Evolutionary conservation across 1,140 invertebrate genomes (phyloP).

Genomic region (Leguminivora glycinivorella): DNA sequence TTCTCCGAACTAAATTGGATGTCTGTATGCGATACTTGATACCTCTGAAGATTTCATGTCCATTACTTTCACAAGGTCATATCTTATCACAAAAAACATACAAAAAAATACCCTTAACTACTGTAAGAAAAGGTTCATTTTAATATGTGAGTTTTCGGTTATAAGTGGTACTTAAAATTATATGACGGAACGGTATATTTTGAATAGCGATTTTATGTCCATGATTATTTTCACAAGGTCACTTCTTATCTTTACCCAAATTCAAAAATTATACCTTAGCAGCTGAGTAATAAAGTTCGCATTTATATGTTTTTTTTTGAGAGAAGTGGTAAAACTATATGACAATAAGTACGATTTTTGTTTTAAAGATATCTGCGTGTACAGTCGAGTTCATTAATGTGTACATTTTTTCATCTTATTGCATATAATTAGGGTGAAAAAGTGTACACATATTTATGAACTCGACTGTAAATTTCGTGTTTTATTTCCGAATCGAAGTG

Average conservation of each 20-base stretch:
- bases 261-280: neutral
- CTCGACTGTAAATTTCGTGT: slow-evolving; percentile 1
- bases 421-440: too few species aligned
- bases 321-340: neutral
- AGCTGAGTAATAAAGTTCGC: neutral
- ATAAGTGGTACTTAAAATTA: neutral
- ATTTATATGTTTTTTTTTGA: neutral
- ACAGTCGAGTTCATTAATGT: too few species aligned
- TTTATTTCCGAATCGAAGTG: neutral
- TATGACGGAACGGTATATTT: neutral
- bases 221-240: neutral
- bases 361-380: neutral
- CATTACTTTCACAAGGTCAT: slow-evolving; percentile 2
- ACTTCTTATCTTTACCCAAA: neutral
- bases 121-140: neutral
- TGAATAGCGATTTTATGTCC: neutral
- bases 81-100: neutral
- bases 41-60: neutral
- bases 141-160: neutral
- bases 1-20: neutral
- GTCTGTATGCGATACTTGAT: slow-evolving; percentile 8
- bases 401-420: too few species aligned
- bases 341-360: neutral
- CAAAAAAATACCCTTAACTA: neutral
- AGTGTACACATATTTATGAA: too few species aligned